Conservation (phyloP, 2,113 vertebrate genomes). For the Clarias magur region DNA sequence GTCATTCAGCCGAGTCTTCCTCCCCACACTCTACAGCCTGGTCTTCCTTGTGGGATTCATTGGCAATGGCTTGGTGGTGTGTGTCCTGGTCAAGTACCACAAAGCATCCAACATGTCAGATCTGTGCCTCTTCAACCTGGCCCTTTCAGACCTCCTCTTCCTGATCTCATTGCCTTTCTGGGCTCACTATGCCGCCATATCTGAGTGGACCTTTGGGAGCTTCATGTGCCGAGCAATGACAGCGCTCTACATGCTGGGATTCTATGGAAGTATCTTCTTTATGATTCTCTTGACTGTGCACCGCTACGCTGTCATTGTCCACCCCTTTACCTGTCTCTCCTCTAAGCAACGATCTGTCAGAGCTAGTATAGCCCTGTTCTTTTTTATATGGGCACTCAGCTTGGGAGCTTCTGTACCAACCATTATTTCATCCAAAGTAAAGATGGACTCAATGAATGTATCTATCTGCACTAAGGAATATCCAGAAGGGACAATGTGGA, state of each 20-base stretch:
- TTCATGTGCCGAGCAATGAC: constrained; percentile 75
- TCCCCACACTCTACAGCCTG: constrained; percentile 41
- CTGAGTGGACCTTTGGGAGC: constrained; percentile 77
- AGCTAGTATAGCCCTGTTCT: constrained; percentile 56
- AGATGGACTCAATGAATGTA: background rate
- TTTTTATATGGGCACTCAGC: constrained; percentile 66
- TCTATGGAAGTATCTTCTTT: constrained; percentile 83
- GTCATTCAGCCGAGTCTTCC: constrained; percentile 59
- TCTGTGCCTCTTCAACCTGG: too few relatives aligned
- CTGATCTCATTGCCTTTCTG: constrained; percentile 79
- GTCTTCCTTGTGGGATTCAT: too few relatives aligned
- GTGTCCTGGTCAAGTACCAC: too few relatives aligned
- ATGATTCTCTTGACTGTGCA: constrained; percentile 85
- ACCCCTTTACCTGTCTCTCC: constrained; percentile 55
- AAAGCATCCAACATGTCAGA: too few relatives aligned
- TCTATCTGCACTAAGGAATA: background rate
- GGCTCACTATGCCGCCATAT: constrained; percentile 57
- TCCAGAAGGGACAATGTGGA: constrained; percentile 59
- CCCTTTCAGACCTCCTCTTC: constrained; percentile 71
- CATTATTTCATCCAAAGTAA: constrained; percentile 67
- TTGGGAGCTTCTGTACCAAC: constrained; percentile 66
- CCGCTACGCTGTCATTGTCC: constrained; percentile 81
- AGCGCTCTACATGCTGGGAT: constrained; percentile 72
- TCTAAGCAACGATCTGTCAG: constrained; percentile 64
- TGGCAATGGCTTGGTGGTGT: too few relatives aligned